Evolutionary conservation across 2,113 vertebrate genomes (phyloP).

Genomic region (Melierax canorus): DNA sequence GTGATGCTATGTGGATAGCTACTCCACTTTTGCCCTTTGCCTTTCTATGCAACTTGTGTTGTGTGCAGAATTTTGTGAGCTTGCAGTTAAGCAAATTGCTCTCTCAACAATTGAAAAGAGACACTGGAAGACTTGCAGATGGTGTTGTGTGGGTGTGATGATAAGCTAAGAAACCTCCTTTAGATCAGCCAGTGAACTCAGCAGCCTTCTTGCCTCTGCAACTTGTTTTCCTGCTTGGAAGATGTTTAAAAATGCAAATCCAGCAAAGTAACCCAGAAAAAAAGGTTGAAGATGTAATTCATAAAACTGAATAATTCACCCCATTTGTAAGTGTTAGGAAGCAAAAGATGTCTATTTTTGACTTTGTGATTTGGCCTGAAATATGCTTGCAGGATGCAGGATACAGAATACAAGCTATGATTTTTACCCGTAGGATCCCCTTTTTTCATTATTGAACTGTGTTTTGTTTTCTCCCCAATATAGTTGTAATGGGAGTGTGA

Average conservation of each 20-base stretch:
- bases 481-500: background rate
- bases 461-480: background rate
- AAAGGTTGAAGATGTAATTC: background rate
- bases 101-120: background rate
- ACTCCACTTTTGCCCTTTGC: background rate
- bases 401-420: background rate
- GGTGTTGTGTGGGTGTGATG: background rate
- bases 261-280: background rate
- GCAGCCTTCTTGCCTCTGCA: background rate
- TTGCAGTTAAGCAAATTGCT: background rate
- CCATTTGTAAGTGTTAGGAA: background rate
- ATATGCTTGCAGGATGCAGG: background rate
- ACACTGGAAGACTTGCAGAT: background rate
- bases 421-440: background rate
- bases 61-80: background rate
- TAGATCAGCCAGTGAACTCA: background rate
- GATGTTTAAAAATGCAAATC: background rate
- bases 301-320: background rate
- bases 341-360: background rate
- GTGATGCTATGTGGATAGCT: background rate
- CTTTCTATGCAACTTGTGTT: background rate
- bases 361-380: background rate
- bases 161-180: background rate
- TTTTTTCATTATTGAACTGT: background rate
- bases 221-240: background rate